Percentiles rank a stretch among this genome's conserved stretches.
Conservation (phyloP, 2,113 vertebrate genomes). For the Hypocryptadius cinnamomeus region DNA sequence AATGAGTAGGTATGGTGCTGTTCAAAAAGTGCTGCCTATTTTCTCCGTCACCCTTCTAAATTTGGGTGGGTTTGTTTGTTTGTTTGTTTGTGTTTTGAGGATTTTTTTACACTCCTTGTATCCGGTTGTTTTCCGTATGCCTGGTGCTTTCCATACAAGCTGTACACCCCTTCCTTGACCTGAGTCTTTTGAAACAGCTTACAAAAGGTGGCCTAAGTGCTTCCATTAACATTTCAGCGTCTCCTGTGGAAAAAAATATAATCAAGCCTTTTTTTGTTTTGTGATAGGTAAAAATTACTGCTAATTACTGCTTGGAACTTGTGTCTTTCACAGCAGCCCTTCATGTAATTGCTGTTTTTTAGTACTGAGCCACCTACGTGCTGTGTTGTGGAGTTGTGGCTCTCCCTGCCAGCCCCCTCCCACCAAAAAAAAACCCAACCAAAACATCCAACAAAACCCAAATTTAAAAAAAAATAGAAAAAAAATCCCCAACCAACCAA, state of each 20-base stretch:
- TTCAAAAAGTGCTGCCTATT: not conserved
- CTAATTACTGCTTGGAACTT: not conserved
- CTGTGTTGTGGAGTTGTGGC: not conserved
- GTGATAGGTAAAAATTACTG: not conserved
- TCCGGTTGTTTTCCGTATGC: not conserved
- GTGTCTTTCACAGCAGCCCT: not conserved
- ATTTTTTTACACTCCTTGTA: not conserved
- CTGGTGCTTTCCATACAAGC: not conserved
- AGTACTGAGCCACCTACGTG: not conserved
- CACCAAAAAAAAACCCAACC: too few relatives aligned
- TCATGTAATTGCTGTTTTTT: not conserved
- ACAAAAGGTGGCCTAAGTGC: not conserved
- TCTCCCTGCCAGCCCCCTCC: accelerated
- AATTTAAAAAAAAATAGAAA: not conserved
- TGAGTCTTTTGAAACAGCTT: not conserved
- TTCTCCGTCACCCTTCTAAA: not conserved
- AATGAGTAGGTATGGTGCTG: not conserved
- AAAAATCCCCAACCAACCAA: too few relatives aligned
- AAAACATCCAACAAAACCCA: not conserved
- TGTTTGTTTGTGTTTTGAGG: not conserved
- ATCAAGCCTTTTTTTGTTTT: not conserved
- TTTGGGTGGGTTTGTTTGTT: not conserved
- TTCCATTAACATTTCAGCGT: not conserved
- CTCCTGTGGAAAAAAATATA: not conserved
- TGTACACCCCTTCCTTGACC: not conserved